These are phyloP conservation scores for Macquaria ambigua DNA, from an alignment of 2,113 vertebrate genomes.

Conservation along the genomic window DNA sequence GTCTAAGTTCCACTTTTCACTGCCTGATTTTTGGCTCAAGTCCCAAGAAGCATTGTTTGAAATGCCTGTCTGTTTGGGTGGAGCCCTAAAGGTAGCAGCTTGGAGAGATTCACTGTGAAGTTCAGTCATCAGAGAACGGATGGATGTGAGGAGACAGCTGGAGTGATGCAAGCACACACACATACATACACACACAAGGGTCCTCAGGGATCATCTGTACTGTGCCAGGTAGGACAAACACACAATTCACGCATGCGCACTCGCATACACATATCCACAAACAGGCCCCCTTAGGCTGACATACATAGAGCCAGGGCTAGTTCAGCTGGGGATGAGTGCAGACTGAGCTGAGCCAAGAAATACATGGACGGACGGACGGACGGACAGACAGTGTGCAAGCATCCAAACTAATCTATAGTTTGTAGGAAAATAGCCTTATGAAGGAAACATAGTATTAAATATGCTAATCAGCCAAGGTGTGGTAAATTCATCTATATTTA, in stretches of 20 bases:
- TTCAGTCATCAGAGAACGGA: constrained; percentile 60
- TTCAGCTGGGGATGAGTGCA: constrained; percentile 37
- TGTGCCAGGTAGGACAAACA: constrained; percentile 67
- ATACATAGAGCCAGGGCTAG: constrained; percentile 44
- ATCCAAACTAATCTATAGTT: constrained; percentile 2
- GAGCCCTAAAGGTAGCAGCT: constrained; percentile 50
- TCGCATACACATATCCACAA: constrained; percentile 25
- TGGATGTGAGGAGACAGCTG: constrained; percentile 74
- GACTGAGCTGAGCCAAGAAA: constrained; percentile 50
- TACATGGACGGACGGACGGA: constrained; percentile 14
- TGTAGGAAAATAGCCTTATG: neutral
- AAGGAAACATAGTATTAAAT: neutral
- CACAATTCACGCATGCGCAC: constrained; percentile 31
- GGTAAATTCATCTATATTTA: neutral
- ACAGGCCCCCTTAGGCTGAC: constrained; percentile 58
- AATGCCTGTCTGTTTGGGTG: constrained; percentile 43
- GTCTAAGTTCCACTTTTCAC: constrained; percentile 19
- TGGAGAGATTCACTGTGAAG: constrained; percentile 46
- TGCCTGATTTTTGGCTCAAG: constrained; percentile 28
- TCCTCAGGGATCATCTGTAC: constrained; percentile 51
- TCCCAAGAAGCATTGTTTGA: constrained; percentile 49
- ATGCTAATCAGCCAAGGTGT: constrained; percentile 3
- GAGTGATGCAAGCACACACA: constrained; percentile 45
- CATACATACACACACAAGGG: neutral
- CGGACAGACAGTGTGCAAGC: neutral